Percentiles rank a stretch among this genome's conserved stretches.
These are phyloP conservation scores for Sussaba pulchella DNA, from an alignment of 2,888 invertebrate species.

Conservation along the genomic window DNA sequence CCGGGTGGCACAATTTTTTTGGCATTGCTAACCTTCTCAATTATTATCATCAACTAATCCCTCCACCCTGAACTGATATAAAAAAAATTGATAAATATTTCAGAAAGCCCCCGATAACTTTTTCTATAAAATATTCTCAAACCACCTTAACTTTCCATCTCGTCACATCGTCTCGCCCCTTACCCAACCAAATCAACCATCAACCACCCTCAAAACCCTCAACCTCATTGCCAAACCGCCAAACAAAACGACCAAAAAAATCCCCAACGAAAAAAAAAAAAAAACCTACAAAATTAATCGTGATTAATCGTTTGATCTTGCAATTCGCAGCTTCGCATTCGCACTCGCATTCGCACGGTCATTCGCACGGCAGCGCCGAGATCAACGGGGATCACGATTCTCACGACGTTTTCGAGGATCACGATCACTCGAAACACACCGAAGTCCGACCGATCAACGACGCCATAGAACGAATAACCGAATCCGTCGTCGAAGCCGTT, in stretches of 20 bases:
- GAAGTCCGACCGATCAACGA: conserved; percentile 55
- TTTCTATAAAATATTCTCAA: no score
- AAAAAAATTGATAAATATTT: background rate
- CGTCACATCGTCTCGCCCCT: no score
- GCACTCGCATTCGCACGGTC: conserved; percentile 77
- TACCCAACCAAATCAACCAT: no score
- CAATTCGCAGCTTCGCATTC: conserved; percentile 78
- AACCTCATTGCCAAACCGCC: no score
- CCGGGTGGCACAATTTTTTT: no score
- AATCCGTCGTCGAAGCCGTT: conserved; percentile 73
- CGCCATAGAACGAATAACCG: conserved; percentile 74
- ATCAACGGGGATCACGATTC: conserved; percentile 61
- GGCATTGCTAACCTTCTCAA: no score
- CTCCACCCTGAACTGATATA: no score
- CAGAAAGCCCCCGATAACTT: no score
- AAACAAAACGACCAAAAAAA: no score
- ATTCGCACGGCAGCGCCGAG: conserved; percentile 68
- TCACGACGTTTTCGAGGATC: conserved; percentile 66
- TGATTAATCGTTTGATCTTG: background rate
- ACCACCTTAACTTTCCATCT: no score
- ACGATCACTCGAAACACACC: conserved; percentile 48
- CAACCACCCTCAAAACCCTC: no score
- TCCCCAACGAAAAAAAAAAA: background rate
- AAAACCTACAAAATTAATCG: background rate
- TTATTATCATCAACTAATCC: no score